phyloP scores from a whole-genome alignment of 2,113 vertebrate genomes.

The Chauna torquata region DNA sequence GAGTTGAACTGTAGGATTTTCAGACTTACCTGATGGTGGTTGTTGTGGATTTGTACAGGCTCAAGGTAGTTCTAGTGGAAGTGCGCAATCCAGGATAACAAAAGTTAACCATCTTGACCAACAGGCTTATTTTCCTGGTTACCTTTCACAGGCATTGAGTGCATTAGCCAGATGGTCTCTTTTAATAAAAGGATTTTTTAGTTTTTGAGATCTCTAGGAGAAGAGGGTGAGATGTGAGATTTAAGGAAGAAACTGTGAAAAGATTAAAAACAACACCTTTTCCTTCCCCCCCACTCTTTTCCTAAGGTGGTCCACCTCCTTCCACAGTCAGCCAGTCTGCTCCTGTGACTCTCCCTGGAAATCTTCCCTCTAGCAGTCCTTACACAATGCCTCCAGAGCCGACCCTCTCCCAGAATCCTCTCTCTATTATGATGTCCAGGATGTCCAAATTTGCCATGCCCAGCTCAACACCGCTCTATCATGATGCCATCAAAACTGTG shows the following conservation, averaged over 20 bases:
- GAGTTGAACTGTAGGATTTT: neutral
- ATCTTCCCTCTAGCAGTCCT: slow-evolving; percentile 93
- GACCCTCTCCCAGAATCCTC: slow-evolving; percentile 96
- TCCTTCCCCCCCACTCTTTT: neutral
- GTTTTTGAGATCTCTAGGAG: neutral
- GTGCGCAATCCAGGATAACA: neutral
- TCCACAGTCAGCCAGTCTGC: slow-evolving; percentile 87
- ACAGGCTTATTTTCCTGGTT: neutral
- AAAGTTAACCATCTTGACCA: neutral
- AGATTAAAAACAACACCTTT: neutral
- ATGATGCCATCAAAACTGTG: slow-evolving; percentile 99
- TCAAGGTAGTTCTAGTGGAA: neutral
- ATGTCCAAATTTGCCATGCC: slow-evolving; percentile 99
- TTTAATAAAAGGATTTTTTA: neutral
- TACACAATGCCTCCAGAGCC: slow-evolving; percentile 97
- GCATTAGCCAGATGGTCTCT: neutral
- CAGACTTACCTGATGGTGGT: neutral
- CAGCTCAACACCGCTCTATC: slow-evolving; percentile 96
- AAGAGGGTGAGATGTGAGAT: neutral
- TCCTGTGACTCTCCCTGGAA: slow-evolving; percentile 84
- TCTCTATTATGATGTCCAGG: slow-evolving; percentile 99
- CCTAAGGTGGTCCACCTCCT: slow-evolving; percentile 88
- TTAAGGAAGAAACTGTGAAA: neutral
- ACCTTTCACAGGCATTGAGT: neutral
- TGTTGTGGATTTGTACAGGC: neutral